Evolutionary conservation across 2,113 vertebrate species (phyloP).

Genomic region (Xiphophorus maculatus): DNA sequence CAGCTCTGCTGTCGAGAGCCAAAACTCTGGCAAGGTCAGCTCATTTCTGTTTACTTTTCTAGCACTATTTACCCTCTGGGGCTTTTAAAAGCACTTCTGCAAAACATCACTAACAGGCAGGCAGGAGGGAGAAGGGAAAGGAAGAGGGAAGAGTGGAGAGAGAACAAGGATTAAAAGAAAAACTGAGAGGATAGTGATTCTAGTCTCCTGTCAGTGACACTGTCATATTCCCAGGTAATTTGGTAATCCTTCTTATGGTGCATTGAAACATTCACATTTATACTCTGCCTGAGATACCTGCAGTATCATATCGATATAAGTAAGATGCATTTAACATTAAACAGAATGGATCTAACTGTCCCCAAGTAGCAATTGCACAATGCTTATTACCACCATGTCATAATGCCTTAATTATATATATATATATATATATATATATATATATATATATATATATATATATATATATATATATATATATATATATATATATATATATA

Average conservation of each 20-base stretch:
- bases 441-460: background rate
- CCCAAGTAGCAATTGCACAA: slow-evolving; percentile 43
- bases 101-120: slow-evolving; percentile 84
- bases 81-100: slow-evolving; percentile 91
- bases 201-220: slow-evolving; percentile 31
- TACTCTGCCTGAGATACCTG: slow-evolving; percentile 40
- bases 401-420: slow-evolving; percentile 49
- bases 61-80: slow-evolving; percentile 92
- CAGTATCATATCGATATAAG: slow-evolving; percentile 42
- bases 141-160: slow-evolving; percentile 39
- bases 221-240: slow-evolving; percentile 36
- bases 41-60: slow-evolving; percentile 93
- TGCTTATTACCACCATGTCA: slow-evolving; percentile 35
- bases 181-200: slow-evolving; percentile 35
- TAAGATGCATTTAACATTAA: slow-evolving; percentile 63
- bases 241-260: slow-evolving; percentile 40
- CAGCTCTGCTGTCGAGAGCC: slow-evolving; percentile 90
- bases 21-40: slow-evolving; percentile 92
- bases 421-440: background rate
- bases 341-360: slow-evolving; percentile 56
- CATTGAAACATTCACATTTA: slow-evolving; percentile 40
- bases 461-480: background rate
- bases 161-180: slow-evolving; percentile 35
- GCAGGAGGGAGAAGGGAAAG: slow-evolving; percentile 50
- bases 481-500: background rate